Conservation (phyloP, 64 coral and sea anemone genomes). For the Catalaphyllia jardinei region DNA sequence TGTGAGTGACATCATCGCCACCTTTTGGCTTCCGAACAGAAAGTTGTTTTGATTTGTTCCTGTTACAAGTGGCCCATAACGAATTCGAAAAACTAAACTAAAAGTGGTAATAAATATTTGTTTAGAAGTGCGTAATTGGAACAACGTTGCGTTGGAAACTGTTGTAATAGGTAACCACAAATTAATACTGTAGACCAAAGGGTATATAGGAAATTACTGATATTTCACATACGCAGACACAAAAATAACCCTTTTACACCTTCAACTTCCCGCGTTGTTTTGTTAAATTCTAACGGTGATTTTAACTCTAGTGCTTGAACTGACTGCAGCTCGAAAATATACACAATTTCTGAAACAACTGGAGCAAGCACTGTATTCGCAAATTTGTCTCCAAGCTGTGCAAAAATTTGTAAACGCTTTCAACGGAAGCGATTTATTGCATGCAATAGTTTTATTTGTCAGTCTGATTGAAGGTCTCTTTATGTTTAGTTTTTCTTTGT, state of each 20-base stretch:
- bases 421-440: background rate
- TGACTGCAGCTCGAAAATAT: no score
- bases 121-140: background rate
- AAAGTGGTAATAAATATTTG: background rate
- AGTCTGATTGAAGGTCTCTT: background rate
- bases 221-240: background rate
- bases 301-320: no score
- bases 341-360: background rate
- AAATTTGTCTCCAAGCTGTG: background rate
- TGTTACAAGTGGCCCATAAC: background rate
- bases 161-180: background rate
- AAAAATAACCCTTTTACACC: background rate
- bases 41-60: background rate
- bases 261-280: background rate
- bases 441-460: background rate
- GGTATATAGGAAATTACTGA: background rate
- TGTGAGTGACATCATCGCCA: no score
- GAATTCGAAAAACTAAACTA: background rate
- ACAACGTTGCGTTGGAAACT: background rate
- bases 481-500: conserved; percentile 1
- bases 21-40: background rate
- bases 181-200: conserved; percentile 13
- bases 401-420: background rate
- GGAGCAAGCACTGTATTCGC: background rate
- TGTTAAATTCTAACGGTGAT: no score